These are phyloP conservation scores for Geopemphigus sp. DNA, from an alignment of 1,140 invertebrate species.

Conservation along the genomic window DNA sequence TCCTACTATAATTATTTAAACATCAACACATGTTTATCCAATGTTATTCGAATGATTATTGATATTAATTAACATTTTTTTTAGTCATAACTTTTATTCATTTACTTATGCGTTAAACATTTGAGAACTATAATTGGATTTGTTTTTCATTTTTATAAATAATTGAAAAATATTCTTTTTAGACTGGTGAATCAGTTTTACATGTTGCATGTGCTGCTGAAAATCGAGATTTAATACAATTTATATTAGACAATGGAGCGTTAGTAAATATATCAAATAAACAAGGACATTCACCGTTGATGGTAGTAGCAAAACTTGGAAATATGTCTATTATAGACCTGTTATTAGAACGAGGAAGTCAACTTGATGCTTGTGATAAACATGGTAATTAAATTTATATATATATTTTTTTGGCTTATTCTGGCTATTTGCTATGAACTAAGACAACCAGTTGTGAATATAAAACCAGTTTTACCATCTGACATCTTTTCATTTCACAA, in stretches of 20 bases:
- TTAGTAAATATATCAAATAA: conserved; percentile 62
- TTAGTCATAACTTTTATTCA: neutral
- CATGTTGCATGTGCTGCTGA: conserved; percentile 53
- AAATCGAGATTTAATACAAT: conserved; percentile 58
- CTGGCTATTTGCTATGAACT: neutral
- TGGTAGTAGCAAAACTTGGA: conserved; percentile 59
- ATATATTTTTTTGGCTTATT: no score
- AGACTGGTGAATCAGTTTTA: conserved; percentile 53
- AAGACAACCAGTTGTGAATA: no score
- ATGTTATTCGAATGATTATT: neutral
- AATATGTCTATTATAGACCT: conserved; percentile 54
- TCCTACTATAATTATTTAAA: neutral
- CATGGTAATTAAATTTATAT: conserved; percentile 53
- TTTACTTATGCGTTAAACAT: neutral
- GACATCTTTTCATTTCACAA: no score
- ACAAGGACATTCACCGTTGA: conserved; percentile 61
- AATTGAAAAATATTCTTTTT: conserved; percentile 21
- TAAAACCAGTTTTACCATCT: no score
- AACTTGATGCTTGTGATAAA: conserved; percentile 53
- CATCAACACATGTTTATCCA: neutral
- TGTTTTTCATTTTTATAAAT: neutral
- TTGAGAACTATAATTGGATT: conserved; percentile 13
- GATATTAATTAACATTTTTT: neutral
- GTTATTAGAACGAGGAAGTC: conserved; percentile 54
- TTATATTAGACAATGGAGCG: conserved; percentile 61